Percentiles rank a stretch among this genome's conserved stretches.
phyloP scores from a whole-genome alignment of 2,888 invertebrate species.

The Melipona bicolor region DNA sequence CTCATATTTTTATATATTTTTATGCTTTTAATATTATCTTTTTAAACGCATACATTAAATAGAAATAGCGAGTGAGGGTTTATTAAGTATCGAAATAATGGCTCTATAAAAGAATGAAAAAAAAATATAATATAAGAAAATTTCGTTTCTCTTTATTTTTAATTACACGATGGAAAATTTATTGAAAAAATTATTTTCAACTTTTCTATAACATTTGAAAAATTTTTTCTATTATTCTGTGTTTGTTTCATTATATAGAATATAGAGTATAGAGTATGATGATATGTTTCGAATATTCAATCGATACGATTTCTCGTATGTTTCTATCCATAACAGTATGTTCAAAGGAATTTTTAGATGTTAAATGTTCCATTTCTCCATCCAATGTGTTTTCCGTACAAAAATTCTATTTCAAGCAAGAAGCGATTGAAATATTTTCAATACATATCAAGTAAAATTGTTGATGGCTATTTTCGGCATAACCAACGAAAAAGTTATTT shows the following conservation, averaged over 20 bases:
- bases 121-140: neutral
- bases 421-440: slow-evolving; percentile 19
- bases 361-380: no score
- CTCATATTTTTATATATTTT: neutral
- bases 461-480: slow-evolving; percentile 11
- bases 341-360: neutral
- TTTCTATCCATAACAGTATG: neutral
- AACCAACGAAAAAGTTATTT: slow-evolving; percentile 2
- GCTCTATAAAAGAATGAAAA: neutral
- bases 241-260: no score
- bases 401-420: neutral
- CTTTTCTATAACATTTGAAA: neutral
- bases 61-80: neutral
- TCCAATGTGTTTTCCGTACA: neutral
- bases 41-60: neutral
- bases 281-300: slow-evolving; percentile 1
- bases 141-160: neutral
- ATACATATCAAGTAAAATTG: slow-evolving; percentile 25
- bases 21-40: neutral
- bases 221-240: neutral
- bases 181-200: neutral
- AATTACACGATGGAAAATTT: neutral
- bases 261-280: neutral
- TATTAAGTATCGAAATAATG: neutral
- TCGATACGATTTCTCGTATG: neutral